Evolutionary conservation across 2,888 invertebrate genomes (phyloP), one percentile per base, ranked within the genome.

Genomic region (Sarcophaga subvicina): DNA sequence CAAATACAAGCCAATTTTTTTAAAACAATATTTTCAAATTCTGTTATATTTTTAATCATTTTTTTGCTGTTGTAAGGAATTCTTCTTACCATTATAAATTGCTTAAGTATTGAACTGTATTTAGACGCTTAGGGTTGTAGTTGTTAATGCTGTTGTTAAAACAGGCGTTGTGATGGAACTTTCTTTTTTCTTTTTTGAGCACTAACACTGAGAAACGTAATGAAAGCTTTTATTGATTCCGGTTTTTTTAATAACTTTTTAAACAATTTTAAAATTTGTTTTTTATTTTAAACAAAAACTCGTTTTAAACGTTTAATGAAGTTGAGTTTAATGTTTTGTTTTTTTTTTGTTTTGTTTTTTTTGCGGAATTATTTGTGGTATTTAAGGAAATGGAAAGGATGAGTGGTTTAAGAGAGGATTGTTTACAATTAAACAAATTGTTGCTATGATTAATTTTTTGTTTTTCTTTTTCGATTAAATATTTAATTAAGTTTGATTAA

Each of bases 11-110:
- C 37, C 37, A 2, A 37, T 8, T 37, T 37, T 37, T 37, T 37
- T 37, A 3, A 3, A 37, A 37, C 37, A 37, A 37, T 37, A 37
- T 37, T 37, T 37, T 37, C 37, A 37, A 37, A 37, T 37, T 37
- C 37, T 37, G 37, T 8, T 37, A 17, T 59, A n/a, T 45, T 66
- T 22, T 67, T 11, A 27, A 37, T 6, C 6, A 10, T 62, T 22
- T 22, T 49, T 78, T 62, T 54, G 78, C 2, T 37, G 37, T 37
- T 37, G 37, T 37, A 37, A 72, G 66, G n/a, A 60, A 76, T 77
- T 92, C 93, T 93, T 92, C 92, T 92, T 92, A 92, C 92, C 92
- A 92, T 92, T 90, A 91, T 93, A 90, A 91, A 89, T 90, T 91
- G 91, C 91, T 91, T 88, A 90, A 88, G 91, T 89, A 72, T 59